phyloP scores from a whole-genome alignment of 2,888 invertebrate species.

The Meloe dianella region DNA sequence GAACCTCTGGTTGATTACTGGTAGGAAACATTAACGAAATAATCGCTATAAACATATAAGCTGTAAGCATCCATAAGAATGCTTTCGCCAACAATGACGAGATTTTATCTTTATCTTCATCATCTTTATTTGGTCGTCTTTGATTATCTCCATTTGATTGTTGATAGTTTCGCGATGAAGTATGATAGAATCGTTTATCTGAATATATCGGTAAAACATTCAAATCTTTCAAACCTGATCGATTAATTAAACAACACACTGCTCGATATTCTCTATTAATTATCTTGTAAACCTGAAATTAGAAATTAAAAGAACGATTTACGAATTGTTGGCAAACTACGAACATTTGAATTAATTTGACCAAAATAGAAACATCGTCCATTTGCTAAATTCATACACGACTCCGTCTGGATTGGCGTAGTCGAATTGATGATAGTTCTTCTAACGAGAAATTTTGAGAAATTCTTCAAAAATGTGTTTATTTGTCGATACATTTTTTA shows the following conservation, averaged over 20 bases:
- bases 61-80: slow-evolving; percentile 79
- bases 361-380: neutral
- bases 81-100: slow-evolving; percentile 77
- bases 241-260: slow-evolving; percentile 61
- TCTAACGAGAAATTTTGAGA: neutral
- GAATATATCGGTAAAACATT: slow-evolving; percentile 48
- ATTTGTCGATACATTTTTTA: slow-evolving; percentile 12
- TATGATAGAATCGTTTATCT: slow-evolving; percentile 45
- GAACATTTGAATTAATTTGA: neutral
- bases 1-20: slow-evolving; percentile 75
- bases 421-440: neutral
- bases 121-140: slow-evolving; percentile 58
- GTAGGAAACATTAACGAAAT: slow-evolving; percentile 75
- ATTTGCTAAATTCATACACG: neutral
- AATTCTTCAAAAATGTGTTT: neutral
- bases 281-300: slow-evolving; percentile 32
- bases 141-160: slow-evolving; percentile 35
- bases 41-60: slow-evolving; percentile 75
- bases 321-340: neutral
- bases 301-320: neutral
- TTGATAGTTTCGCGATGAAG: slow-evolving; percentile 41
- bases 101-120: slow-evolving; percentile 73
- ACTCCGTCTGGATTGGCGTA: neutral
- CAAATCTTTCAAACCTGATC: slow-evolving; percentile 62
- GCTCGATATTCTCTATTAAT: slow-evolving; percentile 64